Evolutionary conservation across 2,113 vertebrate genomes (phyloP).

Genomic region (Athene noctua): DNA sequence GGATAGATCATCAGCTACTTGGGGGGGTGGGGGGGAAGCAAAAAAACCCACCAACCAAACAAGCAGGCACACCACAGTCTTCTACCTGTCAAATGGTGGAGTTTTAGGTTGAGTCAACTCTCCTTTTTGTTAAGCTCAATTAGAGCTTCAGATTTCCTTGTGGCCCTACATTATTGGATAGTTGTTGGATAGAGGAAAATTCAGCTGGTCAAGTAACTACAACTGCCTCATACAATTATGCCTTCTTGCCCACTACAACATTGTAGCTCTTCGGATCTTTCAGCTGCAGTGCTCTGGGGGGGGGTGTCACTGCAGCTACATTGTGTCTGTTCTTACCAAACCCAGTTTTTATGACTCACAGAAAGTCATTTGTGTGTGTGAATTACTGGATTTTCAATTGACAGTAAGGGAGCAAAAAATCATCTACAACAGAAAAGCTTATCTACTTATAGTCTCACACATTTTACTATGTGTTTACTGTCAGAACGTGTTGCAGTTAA

Average conservation of each 20-base stretch:
- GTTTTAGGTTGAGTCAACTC: not conserved
- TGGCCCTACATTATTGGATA: not conserved
- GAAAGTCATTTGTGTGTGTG: not conserved
- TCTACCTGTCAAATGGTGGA: not conserved
- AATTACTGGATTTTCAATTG: constrained; percentile 43
- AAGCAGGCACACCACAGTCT: not conserved
- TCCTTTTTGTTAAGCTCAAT: not conserved
- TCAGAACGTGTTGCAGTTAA: constrained; percentile 47
- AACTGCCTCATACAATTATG: fast-evolving
- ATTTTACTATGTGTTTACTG: constrained; percentile 58
- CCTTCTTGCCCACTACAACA: not conserved
- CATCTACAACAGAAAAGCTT: constrained; percentile 21
- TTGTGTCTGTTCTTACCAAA: not conserved
- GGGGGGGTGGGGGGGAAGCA: not conserved
- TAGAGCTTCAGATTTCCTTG: not conserved
- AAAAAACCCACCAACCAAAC: not conserved
- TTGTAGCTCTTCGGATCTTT: not conserved
- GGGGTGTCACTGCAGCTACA: not conserved
- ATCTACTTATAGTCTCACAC: constrained; percentile 37
- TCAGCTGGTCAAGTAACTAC: not conserved
- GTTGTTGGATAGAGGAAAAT: not conserved
- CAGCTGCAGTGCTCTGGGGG: not conserved
- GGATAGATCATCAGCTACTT: not conserved
- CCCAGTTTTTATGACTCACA: constrained; percentile 12
- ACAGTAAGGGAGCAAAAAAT: constrained; percentile 34